These are phyloP conservation scores for Typhlichthys subterraneus DNA, from an alignment of 2,797 vertebrate species.

Conservation along the genomic window DNA sequence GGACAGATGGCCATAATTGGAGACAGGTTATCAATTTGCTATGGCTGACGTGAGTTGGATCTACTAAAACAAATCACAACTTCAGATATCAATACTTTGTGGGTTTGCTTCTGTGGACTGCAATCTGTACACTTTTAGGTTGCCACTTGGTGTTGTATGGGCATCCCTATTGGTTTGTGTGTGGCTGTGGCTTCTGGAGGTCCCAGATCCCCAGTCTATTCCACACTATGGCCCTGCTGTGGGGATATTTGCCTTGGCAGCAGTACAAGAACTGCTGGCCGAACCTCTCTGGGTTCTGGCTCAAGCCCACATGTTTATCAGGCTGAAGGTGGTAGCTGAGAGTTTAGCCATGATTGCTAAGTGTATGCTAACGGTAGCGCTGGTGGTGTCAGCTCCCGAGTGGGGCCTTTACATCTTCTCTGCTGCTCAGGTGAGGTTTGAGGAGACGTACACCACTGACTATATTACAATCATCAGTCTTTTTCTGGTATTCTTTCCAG, in stretches of 20 bases:
- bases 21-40: slow-evolving; percentile 90
- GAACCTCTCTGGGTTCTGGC: slow-evolving; percentile 95
- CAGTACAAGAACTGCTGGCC: slow-evolving; percentile 88
- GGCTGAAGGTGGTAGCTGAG: slow-evolving; percentile 91
- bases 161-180: slow-evolving; percentile 83
- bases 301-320: slow-evolving; percentile 92
- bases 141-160: slow-evolving; percentile 90
- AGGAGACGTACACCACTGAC: no score
- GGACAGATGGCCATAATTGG: slow-evolving; percentile 83
- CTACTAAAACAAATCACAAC: no score
- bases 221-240: slow-evolving; percentile 90
- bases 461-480: neutral
- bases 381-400: slow-evolving; percentile 83
- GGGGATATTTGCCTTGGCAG: slow-evolving; percentile 86
- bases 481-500: neutral
- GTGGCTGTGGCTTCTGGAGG: slow-evolving; percentile 90
- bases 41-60: slow-evolving; percentile 89
- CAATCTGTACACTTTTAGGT: slow-evolving; percentile 65
- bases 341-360: slow-evolving; percentile 89
- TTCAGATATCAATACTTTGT: neutral
- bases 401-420: slow-evolving; percentile 96
- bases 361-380: slow-evolving; percentile 84
- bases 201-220: slow-evolving; percentile 82
- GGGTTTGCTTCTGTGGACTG: neutral
- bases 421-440: slow-evolving; percentile 84